phyloP scores from a whole-genome alignment of 2,888 invertebrate genomes.

The Pegoplata infirma region DNA sequence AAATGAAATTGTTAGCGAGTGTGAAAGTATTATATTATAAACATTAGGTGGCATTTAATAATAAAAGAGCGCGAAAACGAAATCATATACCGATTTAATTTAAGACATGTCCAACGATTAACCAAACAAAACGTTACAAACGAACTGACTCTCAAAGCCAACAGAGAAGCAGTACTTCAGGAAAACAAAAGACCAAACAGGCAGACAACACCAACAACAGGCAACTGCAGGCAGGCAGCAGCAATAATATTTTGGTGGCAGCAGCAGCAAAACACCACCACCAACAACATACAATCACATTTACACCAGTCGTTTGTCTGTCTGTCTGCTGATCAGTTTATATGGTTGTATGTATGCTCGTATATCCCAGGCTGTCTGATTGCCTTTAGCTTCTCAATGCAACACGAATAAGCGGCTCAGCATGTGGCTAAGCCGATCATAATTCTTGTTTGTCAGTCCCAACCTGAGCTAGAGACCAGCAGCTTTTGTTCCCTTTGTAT shows the following conservation, averaged over 20 bases:
- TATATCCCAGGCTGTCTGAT: slow-evolving; percentile 58
- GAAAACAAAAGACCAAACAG: not conserved
- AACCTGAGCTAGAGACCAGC: slow-evolving; percentile 63
- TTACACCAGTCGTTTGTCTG: slow-evolving; percentile 18
- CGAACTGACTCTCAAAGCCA: slow-evolving; percentile 11
- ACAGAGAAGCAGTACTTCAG: not conserved
- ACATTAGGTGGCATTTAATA: slow-evolving; percentile 64
- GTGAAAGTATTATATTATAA: slow-evolving; percentile 75
- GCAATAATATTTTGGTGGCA: no score
- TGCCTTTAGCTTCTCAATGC: slow-evolving; percentile 62
- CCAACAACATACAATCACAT: not conserved
- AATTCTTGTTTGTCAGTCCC: slow-evolving; percentile 76
- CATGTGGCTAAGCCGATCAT: slow-evolving; percentile 78
- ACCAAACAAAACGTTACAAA: slow-evolving; percentile 58
- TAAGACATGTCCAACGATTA: slow-evolving; percentile 58
- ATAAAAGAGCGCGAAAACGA: slow-evolving; percentile 56
- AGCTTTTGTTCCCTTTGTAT: slow-evolving; percentile 60
- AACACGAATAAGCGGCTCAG: slow-evolving; percentile 70
- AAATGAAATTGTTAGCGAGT: slow-evolving; percentile 76
- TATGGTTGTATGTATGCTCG: not conserved
- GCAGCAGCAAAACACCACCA: slow-evolving; percentile 27
- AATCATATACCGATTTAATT: slow-evolving; percentile 62
- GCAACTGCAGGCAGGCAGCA: slow-evolving; percentile 61
- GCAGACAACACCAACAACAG: slow-evolving; percentile 27
- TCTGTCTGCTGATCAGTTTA: slow-evolving; percentile 43